Base-by-base conservation (phyloP, 2,888 invertebrate genomes). In the Dolichopus griseipennis region DNA sequence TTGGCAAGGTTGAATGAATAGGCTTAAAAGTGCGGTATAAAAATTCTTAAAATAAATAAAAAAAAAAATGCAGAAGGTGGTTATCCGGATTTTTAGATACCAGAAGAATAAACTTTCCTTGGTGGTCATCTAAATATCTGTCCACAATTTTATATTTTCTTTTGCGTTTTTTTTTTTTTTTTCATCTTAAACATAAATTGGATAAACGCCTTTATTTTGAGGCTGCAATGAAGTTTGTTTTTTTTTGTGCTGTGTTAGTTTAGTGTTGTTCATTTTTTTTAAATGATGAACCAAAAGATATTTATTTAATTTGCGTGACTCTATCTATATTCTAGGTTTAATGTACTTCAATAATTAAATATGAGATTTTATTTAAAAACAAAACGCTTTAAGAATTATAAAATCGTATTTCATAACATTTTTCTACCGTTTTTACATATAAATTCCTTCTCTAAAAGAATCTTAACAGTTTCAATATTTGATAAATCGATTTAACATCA, bases 301-400 rank as follows among this genome's bases (percentile, higher is more conserved):
- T 52, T 52, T 52, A 52, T 52, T 52, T 52, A 52, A 52, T 52
- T 52, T 52, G 52, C 52, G 52, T 52, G 52, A 52, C 52, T 52
- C 18, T 52, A 52, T 52, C 1, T 52, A 7, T 18, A 37, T 52
- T 1, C 15, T 6, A 6, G 52, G 15, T 37, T 37, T 37, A 12
- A 5, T 27, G 5, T 27, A 27, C 27, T 37, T 9, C 37, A 12
- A 7, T 7, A 1, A 8, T 2, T 37, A 2, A 12, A 12, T 52
- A 52, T 52, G 52, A 6, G 52, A n/a, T 2, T 52, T 52, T 52
- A 52, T 52, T 52, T 12, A 18, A 52, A 52, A 6, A 18, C 52
- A 52, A 52, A 52, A 18, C 18, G 52, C n/a, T 52, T n/a, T 18
- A 2, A 52, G 18, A 52, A 52, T 52, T 52, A 52, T 52, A 52